These are phyloP conservation scores for Anser brachyrhynchus DNA, from an alignment of 2,113 vertebrate species.

Conservation along the genomic window DNA sequence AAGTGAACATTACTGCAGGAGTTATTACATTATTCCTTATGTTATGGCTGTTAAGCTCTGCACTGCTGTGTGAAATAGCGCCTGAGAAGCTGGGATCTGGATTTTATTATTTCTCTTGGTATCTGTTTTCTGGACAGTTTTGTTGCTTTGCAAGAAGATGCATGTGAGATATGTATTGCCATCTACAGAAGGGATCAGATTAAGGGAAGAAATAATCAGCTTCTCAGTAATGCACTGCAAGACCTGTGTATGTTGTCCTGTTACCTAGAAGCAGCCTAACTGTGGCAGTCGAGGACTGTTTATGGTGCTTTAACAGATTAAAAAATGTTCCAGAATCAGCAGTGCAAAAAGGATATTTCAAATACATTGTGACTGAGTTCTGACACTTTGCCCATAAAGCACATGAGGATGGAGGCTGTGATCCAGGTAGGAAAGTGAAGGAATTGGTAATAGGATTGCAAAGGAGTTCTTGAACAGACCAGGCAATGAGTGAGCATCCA, in stretches of 20 bases:
- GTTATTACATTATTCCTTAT: background rate
- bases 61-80: background rate
- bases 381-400: background rate
- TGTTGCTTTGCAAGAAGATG: background rate
- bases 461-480: background rate
- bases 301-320: background rate
- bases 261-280: background rate
- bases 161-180: background rate
- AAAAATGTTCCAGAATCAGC: background rate
- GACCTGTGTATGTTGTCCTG: rapidly evolving
- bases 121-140: background rate
- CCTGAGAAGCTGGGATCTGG: background rate
- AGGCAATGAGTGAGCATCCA: background rate
- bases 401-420: background rate
- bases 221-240: rapidly evolving
- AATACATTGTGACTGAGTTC: background rate
- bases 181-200: no score
- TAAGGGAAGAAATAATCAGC: background rate
- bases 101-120: background rate
- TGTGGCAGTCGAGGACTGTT: background rate
- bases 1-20: background rate
- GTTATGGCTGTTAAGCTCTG: background rate
- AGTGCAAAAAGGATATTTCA: background rate
- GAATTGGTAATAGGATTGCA: background rate
- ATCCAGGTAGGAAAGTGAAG: background rate